phyloP scores from a whole-genome alignment of 2,797 vertebrate genomes.

The Picus viridis region DNA sequence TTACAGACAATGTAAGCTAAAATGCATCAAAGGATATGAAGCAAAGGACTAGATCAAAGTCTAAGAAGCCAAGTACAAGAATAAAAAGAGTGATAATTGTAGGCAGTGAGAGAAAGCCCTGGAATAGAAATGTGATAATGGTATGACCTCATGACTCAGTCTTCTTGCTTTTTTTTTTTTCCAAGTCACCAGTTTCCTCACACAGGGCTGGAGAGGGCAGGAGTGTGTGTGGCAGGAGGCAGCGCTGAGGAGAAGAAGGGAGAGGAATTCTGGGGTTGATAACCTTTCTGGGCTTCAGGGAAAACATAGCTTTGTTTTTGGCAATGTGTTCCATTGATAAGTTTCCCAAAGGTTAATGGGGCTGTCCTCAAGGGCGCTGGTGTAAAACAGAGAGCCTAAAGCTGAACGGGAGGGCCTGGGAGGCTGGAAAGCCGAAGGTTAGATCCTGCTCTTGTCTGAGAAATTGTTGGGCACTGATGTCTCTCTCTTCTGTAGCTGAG shows the following conservation, averaged over 20 bases:
- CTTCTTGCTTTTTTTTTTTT: background rate
- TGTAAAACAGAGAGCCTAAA: background rate
- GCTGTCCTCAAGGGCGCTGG: background rate
- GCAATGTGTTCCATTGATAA: background rate
- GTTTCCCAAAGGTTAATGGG: background rate
- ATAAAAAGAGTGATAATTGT: conserved; percentile 73
- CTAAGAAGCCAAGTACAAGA: conserved; percentile 67
- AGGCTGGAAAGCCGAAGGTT: background rate
- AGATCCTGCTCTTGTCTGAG: background rate
- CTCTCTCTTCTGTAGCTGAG: background rate
- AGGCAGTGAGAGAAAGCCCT: conserved; percentile 54
- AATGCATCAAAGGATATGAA: conserved; percentile 74
- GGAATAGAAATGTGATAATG: conserved; percentile 68
- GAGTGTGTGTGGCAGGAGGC: background rate
- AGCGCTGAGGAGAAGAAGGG: background rate
- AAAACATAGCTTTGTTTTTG: background rate
- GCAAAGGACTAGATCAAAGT: conserved; percentile 75
- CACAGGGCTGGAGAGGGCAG: background rate
- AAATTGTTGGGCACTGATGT: background rate
- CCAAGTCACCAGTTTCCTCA: background rate
- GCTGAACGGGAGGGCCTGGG: background rate
- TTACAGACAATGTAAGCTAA: conserved; percentile 75
- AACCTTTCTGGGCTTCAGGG: background rate
- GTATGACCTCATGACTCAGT: conserved; percentile 63
- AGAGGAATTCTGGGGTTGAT: background rate